These are phyloP conservation scores for Cerastis leucographa DNA, from an alignment of 2,888 invertebrate species.

Conservation along the genomic window DNA sequence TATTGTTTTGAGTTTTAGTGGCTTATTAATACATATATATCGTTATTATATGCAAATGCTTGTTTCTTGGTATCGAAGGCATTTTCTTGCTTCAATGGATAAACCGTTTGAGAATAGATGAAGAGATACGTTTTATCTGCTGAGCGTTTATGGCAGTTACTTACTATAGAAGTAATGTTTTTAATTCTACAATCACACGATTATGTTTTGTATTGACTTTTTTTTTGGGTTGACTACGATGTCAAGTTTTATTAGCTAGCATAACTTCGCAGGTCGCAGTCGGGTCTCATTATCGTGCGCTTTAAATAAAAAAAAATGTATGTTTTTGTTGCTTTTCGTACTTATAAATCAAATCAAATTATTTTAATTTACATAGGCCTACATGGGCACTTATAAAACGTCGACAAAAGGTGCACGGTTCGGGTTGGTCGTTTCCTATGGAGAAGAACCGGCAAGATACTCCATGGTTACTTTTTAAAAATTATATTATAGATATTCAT, in stretches of 20 bases:
- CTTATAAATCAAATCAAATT: too few relatives aligned
- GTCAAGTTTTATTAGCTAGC: neutral
- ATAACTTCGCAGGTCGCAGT: neutral
- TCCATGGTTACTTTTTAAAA: too few relatives aligned
- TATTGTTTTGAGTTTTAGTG: constrained; percentile 59
- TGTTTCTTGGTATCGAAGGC: constrained; percentile 29
- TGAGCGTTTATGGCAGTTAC: neutral
- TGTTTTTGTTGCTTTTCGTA: too few relatives aligned
- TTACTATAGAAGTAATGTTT: neutral
- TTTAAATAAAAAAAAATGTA: too few relatives aligned
- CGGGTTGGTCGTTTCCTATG: too few relatives aligned
- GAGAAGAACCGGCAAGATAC: too few relatives aligned
- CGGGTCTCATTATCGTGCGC: neutral
- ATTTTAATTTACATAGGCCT: too few relatives aligned
- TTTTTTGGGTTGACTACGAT: neutral
- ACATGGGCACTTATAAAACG: too few relatives aligned
- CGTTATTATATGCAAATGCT: constrained; percentile 59
- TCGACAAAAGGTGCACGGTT: too few relatives aligned
- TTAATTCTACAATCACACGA: neutral
- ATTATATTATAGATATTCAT: too few relatives aligned
- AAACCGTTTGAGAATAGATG: constrained; percentile 46
- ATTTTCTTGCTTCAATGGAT: constrained; percentile 59
- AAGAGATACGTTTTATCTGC: constrained; percentile 27
- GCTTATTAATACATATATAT: constrained; percentile 57
- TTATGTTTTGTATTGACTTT: neutral